Base-by-base conservation (phyloP, 37 sponge, comb jelly and placozoan species). In the Beroe ovata region DNA sequence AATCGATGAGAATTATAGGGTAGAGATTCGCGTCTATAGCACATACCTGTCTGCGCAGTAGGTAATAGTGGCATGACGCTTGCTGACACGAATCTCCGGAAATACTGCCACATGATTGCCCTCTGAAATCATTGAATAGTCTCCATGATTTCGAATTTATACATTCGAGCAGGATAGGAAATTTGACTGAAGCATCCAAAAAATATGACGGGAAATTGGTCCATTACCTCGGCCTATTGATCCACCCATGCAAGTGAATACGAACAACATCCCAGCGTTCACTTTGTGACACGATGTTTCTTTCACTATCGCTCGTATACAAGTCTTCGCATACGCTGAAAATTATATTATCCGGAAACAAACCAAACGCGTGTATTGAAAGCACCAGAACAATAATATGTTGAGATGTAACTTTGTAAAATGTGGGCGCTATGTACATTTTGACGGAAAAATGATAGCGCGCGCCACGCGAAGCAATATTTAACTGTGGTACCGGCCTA, bases 181-280 rank as follows among this genome's bases (percentile, higher is more conserved):
- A n/a, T n/a, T n/a, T n/a, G n/a, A n/a, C n/a, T n/a, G n/a, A n/a
- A n/a, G n/a, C n/a, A n/a, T n/a, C n/a, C n/a, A n/a, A n/a, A n/a
- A n/a, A n/a, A n/a, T n/a, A n/a, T n/a, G n/a, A n/a, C n/a, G n/a
- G n/a, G n/a, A n/a, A n/a, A n/a, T n/a, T n/a, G n/a, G n/a, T n/a
- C n/a, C n/a, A n/a, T n/a, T 47, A 77, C 84, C 84, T 40, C 84
- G 42, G 1, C 84, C 84, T n/a, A 77, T 40, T 36, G 84, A 77
- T 14, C 84, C 84, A 6, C 84, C 84, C 84, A 77, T 77, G 28
- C 84, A 77, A 40, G 84, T 77, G 33, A 77, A 77, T 23, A 77
- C 25, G 54, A 42, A 77, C 42, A 77, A 35, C 8, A n/a, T 20
- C 11, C 84, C 84, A 1, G 42, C 22, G 39, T 39, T 77, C 11